These are phyloP conservation scores for Barnardius zonarius DNA, from an alignment of 2,113 vertebrate genomes.

Conservation along the genomic window DNA sequence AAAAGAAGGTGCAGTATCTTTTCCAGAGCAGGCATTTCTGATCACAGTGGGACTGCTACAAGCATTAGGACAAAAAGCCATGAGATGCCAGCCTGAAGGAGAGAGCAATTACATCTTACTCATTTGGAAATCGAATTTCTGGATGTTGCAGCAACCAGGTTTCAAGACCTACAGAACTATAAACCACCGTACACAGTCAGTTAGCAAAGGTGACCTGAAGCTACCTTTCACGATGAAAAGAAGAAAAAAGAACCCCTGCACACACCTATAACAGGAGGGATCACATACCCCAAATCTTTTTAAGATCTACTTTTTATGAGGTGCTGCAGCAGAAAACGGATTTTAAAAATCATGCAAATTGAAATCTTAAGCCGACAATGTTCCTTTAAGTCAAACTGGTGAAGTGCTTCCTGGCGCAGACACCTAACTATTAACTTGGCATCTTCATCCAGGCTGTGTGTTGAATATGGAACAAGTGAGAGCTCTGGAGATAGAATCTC, in stretches of 20 bases:
- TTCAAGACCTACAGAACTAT: background rate
- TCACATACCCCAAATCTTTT: background rate
- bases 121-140: background rate
- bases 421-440: conserved; percentile 33
- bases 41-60: fast-evolving
- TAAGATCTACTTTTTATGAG: background rate
- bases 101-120: background rate
- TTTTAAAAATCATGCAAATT: background rate
- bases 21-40: background rate
- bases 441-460: conserved; percentile 2
- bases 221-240: background rate
- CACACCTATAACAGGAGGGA: background rate
- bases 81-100: background rate
- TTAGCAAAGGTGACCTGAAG: background rate
- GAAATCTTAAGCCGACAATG: background rate
- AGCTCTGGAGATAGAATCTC: background rate
- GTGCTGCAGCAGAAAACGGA: background rate
- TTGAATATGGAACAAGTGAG: conserved; percentile 7
- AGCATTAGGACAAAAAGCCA: background rate
- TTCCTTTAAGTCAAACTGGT: background rate
- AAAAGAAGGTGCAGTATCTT: background rate
- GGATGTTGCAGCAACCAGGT: background rate
- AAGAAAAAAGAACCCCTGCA: background rate
- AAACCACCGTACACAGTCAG: background rate
- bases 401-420: conserved; percentile 37